A percentile compares a stretch with the other conserved stretches of the same genome.
Conservation (phyloP, 2,797 vertebrate species). For the Bovichtus variegatus region DNA sequence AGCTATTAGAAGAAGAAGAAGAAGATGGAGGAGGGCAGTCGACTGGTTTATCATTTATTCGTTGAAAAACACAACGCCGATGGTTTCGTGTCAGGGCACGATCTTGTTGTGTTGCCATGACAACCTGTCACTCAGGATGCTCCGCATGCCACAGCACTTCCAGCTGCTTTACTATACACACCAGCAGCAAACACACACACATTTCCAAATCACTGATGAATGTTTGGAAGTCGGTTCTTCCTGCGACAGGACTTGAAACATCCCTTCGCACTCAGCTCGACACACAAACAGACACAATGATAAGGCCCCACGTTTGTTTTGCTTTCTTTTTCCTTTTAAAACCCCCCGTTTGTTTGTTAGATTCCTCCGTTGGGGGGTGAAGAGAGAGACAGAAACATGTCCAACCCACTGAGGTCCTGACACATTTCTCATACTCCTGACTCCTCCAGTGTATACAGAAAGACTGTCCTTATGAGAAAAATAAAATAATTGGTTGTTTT, state of each 20-base stretch:
- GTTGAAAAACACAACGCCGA: constrained; percentile 63
- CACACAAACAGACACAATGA: constrained; percentile 44
- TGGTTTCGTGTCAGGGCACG: constrained; percentile 44
- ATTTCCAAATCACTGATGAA: constrained; percentile 63
- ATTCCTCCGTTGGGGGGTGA: constrained; percentile 5
- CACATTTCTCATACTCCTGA: constrained; percentile 12
- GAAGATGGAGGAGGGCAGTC: neutral
- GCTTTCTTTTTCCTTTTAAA: constrained; percentile 31
- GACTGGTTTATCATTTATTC: constrained; percentile 58
- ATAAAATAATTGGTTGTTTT: neutral
- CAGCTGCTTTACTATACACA: constrained; percentile 20
- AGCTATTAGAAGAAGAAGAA: constrained; percentile 13
- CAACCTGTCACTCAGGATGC: constrained; percentile 70
- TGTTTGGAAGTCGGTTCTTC: constrained; percentile 69
- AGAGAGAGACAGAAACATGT: neutral
- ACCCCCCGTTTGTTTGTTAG: neutral
- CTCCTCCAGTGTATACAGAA: neutral
- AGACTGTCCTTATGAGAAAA: neutral
- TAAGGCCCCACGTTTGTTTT: constrained; percentile 36
- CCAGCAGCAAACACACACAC: constrained; percentile 16
- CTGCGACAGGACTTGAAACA: constrained; percentile 71
- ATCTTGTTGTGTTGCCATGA: constrained; percentile 66
- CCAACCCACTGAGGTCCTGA: neutral
- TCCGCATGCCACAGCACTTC: constrained; percentile 36
- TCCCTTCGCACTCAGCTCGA: constrained; percentile 45